These are phyloP conservation scores for Antigone vipio DNA, from an alignment of 2,113 vertebrate species.

Conservation along the genomic window DNA sequence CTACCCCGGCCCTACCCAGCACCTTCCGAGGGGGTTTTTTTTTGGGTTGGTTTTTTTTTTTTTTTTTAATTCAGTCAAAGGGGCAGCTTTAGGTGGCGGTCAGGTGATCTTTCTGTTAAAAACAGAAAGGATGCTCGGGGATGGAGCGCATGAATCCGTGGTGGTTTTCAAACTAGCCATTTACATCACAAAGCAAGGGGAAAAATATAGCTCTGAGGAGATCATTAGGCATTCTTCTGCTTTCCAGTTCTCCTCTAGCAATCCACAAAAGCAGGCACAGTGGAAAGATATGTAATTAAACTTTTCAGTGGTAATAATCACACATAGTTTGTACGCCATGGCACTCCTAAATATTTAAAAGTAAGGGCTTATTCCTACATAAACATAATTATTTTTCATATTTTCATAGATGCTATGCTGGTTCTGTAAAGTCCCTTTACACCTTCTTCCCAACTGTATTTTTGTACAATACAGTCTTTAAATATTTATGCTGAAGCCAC, in stretches of 20 bases:
- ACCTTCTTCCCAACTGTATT: neutral
- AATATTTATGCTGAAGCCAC: constrained; percentile 8
- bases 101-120: constrained; percentile 66
- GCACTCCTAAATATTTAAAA: neutral
- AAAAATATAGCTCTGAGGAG: constrained; percentile 45
- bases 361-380: neutral
- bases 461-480: neutral
- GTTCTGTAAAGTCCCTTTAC: neutral
- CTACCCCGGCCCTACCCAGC: constrained; percentile 33
- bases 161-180: constrained; percentile 42
- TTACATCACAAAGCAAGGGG: constrained; percentile 68
- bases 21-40: constrained; percentile 2
- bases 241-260: constrained; percentile 23
- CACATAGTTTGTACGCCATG: neutral
- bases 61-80: neutral
- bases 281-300: constrained; percentile 67
- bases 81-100: constrained; percentile 49
- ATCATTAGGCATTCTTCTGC: constrained; percentile 34
- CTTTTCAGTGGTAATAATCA: constrained; percentile 53
- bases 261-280: constrained; percentile 7
- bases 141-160: constrained; percentile 44
- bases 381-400: neutral
- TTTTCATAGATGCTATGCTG: neutral
- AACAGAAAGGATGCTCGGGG: constrained; percentile 25
- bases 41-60: too few species aligned